Evolutionary conservation across 1,140 invertebrate species (phyloP).

Genomic region (Bombus waltoni): DNA sequence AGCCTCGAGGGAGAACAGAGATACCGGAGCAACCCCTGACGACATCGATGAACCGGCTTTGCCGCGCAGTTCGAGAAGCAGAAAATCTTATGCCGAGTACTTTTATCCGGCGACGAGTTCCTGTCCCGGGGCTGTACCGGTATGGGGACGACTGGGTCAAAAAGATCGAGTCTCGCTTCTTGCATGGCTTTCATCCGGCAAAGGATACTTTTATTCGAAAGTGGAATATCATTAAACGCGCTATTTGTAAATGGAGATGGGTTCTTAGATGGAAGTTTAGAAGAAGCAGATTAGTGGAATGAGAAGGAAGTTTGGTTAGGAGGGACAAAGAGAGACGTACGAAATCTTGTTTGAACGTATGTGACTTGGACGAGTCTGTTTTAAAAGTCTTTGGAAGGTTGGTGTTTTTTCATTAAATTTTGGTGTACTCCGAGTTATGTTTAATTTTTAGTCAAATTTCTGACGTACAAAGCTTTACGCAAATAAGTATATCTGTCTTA

Average conservation of each 20-base stretch:
- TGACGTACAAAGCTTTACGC: too few relatives aligned
- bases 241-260: too few relatives aligned
- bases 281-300: background rate
- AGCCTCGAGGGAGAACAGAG: slow-evolving; percentile 36
- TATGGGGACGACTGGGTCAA: slow-evolving; percentile 4
- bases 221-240: background rate
- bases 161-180: background rate
- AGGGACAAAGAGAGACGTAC: too few relatives aligned
- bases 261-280: too few relatives aligned
- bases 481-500: too few relatives aligned
- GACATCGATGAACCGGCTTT: slow-evolving; percentile 4
- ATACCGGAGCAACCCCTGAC: slow-evolving; percentile 5
- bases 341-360: too few relatives aligned
- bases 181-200: background rate
- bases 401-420: background rate
- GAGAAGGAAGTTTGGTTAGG: background rate
- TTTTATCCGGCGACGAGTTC: background rate
- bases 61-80: background rate
- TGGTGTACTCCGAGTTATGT: background rate
- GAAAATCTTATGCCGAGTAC: slow-evolving; percentile 36
- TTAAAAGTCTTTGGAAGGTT: background rate
- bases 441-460: too few relatives aligned
- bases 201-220: background rate
- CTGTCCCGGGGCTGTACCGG: slow-evolving; percentile 10
- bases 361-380: too few relatives aligned